A percentile compares a stretch with the other conserved stretches of the same genome.
These are phyloP conservation scores for Callithrix jacchus DNA, from an alignment of 2,113 vertebrate genomes.

Conservation along the genomic window DNA sequence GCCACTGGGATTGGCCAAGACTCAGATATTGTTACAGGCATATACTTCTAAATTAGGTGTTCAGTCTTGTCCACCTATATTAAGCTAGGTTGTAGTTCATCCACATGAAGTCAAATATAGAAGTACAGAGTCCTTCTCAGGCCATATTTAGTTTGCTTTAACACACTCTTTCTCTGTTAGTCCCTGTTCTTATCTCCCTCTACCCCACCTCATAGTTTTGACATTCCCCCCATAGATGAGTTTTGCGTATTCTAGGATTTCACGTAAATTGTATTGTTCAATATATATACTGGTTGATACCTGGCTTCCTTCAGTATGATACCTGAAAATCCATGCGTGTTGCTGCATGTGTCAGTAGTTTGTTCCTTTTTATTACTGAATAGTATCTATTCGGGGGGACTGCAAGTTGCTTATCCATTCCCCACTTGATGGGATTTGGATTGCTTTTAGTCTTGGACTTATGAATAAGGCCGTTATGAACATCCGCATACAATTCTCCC, in stretches of 20 bases:
- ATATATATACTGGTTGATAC: not conserved
- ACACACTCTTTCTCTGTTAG: not conserved
- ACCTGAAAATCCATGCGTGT: not conserved
- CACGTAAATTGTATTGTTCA: not conserved
- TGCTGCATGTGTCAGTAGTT: too few species aligned
- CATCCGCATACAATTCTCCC: not conserved
- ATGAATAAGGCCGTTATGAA: conserved; percentile 24
- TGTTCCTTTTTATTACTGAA: not conserved
- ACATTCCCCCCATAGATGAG: not conserved
- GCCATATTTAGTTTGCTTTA: too few species aligned
- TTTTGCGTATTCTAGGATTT: not conserved
- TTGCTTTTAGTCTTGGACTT: not conserved
- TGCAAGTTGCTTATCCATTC: not conserved
- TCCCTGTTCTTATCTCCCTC: not conserved
- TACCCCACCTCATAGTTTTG: not conserved
- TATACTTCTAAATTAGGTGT: too few species aligned
- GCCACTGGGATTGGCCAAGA: too few species aligned
- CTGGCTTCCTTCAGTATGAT: not conserved
- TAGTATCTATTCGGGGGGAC: not conserved
- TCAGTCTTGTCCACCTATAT: too few species aligned
- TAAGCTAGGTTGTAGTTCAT: too few species aligned
- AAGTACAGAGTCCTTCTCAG: too few species aligned
- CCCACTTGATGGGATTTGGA: not conserved
- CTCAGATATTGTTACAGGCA: too few species aligned
- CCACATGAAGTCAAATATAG: too few species aligned